Conservation (phyloP, 2,113 vertebrate genomes). For the Seriola dumerili region DNA sequence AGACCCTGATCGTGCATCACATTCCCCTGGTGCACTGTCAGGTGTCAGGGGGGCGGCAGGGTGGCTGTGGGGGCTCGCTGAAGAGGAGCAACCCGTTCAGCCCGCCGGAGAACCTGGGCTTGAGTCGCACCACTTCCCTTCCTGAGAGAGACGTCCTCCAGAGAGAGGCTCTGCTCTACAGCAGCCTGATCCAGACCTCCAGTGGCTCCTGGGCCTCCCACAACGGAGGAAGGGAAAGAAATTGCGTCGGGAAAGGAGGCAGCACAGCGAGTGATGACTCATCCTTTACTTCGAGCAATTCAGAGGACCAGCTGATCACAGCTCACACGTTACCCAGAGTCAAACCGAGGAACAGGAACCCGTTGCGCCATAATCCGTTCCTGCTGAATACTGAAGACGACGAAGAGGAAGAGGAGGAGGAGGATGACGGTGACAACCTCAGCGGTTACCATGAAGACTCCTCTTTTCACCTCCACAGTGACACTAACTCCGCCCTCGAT, state of each 20-base stretch:
- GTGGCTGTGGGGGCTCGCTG: constrained; percentile 81
- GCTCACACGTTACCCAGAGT: constrained; percentile 71
- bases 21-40: constrained; percentile 98
- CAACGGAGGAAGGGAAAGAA: constrained; percentile 55
- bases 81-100: constrained; percentile 90
- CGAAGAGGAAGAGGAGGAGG: constrained; percentile 81
- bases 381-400: constrained; percentile 83
- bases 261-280: constrained; percentile 83
- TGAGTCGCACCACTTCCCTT: constrained; percentile 87
- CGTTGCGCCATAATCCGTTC: constrained; percentile 91
- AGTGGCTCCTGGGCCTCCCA: constrained; percentile 72
- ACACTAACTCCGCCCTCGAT: constrained; percentile 71
- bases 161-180: constrained; percentile 91
- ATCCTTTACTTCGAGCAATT: constrained; percentile 84
- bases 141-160: constrained; percentile 91
- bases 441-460: constrained; percentile 86
- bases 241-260: constrained; percentile 62
- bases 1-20: constrained; percentile 97
- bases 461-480: constrained; percentile 92
- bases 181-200: constrained; percentile 89
- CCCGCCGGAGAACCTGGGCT: constrained; percentile 87
- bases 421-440: constrained; percentile 83
- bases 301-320: constrained; percentile 76
- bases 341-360: constrained; percentile 78
- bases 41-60: constrained; percentile 87